A percentile compares a stretch with the other conserved stretches of the same genome.
phyloP scores from a whole-genome alignment of 2,797 vertebrate species.

The Coregonus suidteri region DNA sequence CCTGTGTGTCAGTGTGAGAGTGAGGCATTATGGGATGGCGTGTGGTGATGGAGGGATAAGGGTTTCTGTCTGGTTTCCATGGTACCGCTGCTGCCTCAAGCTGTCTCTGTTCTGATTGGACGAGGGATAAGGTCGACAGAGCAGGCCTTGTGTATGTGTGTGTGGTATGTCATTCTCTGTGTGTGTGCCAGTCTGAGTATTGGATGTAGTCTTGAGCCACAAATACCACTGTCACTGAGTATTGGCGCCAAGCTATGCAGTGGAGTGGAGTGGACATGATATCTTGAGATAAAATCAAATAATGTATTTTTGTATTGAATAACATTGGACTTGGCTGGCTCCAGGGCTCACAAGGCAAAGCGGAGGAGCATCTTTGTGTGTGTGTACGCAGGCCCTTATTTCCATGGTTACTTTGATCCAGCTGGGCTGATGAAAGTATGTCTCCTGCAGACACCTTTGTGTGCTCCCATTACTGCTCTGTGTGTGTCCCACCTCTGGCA shows the following conservation, averaged over 20 bases:
- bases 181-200: not conserved
- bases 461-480: slow-evolving; percentile 75
- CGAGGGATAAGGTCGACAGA: too few species aligned
- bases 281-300: not conserved
- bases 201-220: not conserved
- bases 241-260: not conserved
- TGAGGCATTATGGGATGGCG: too few species aligned
- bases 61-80: too few species aligned
- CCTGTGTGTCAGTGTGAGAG: too few species aligned
- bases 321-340: not conserved
- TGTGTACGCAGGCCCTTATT: slow-evolving; percentile 56
- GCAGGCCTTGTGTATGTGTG: too few species aligned
- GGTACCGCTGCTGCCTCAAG: too few species aligned
- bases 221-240: not conserved
- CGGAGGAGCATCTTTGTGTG: slow-evolving; percentile 9
- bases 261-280: not conserved
- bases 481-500: slow-evolving; percentile 65
- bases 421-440: slow-evolving; percentile 69
- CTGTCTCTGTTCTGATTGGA: too few species aligned
- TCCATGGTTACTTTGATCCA: slow-evolving; percentile 77
- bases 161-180: too few species aligned
- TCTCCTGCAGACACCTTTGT: slow-evolving; percentile 71
- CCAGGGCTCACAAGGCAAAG: not conserved
- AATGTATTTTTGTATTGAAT: not conserved
- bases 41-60: too few species aligned